Base-by-base conservation (phyloP, 1,140 invertebrate species). In the Thalassaphorura encarpata region DNA sequence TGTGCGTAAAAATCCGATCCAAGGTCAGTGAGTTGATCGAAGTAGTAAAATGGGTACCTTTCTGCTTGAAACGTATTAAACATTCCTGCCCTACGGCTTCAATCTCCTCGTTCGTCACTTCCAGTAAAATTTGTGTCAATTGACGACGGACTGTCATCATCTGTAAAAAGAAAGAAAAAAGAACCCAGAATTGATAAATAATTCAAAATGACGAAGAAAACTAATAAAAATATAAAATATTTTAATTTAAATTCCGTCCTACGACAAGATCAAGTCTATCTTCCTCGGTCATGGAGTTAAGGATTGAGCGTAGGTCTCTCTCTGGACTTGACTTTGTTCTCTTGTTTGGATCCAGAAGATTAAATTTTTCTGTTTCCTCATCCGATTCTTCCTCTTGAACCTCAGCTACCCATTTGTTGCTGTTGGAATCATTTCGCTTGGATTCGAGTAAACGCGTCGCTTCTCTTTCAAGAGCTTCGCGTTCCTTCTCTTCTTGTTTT, bases 71-170 rank as follows among this genome's bases (percentile, higher is more conserved):
- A 64, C 78, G 76, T 66, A 74, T 76, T 67, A 79, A 76, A 63
- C 83, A 79, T 73, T 93, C 87, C 70, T 81, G 78, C 71, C 85
- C 88, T 65, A 92, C 79, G 61, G 75, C 73, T 63, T 79, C 70
- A 68, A 96, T 91, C 78, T 93, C 87, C 70, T 85, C 81, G 67
- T 85, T 89, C 15, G 93, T 97, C 62, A 94, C 91, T 68, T 94
- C 89, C 53, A 97, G 76, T 48, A 97, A 78, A 66, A 96, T 85
- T 76, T 95, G 88, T 40, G 91, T 97, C 69, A 96, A 74, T 58
- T 84, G 83, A 52, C 83, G 77, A 61, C 89, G 79, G 21, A 96
- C 86, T 71, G 82, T 83, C 67, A 89, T 70, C 85, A 95, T 93
- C 90, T 95, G 73, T 8, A 70, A 70, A 36, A 52, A 65, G 61